A percentile compares a stretch with the other conserved stretches of the same genome.
Evolutionary conservation across 23 tunicate genomes (phyloP).

Genomic region (Halocynthia aurantium): DNA sequence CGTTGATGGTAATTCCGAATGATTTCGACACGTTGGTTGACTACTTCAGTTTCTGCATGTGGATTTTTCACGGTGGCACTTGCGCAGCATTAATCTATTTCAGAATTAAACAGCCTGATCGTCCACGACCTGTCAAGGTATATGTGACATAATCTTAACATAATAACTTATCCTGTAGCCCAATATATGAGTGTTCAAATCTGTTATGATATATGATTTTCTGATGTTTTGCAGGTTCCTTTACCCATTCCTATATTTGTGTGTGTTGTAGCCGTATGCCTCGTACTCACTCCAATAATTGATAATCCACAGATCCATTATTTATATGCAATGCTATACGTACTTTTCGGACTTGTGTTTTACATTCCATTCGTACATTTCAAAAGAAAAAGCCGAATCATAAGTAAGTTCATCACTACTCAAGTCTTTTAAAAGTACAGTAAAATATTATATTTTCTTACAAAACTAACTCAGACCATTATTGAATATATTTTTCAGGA

Average conservation of each 20-base stretch:
- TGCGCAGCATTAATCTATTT: conserved; percentile 70
- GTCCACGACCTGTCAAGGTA: conserved; percentile 78
- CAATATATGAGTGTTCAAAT: neutral
- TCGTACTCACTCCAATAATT: conserved; percentile 77
- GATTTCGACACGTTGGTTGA: conserved; percentile 86
- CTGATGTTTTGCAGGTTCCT: conserved; percentile 47
- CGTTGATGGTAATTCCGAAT: conserved; percentile 88
- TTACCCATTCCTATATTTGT: conserved; percentile 73
- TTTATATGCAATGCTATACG: conserved; percentile 34
- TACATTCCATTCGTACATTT: conserved; percentile 81
- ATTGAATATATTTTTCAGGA: conserved; percentile 32
- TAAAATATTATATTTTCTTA: too few species aligned
- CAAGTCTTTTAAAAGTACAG: neutral
- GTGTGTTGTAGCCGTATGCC: conserved; percentile 39
- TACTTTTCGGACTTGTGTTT: conserved; percentile 67
- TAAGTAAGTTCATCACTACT: conserved; percentile 45
- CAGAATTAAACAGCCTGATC: conserved; percentile 54
- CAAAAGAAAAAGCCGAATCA: conserved; percentile 34
- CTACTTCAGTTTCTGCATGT: conserved; percentile 88
- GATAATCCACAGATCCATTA: conserved; percentile 81
- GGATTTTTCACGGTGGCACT: conserved; percentile 66
- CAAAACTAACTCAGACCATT: too few species aligned
- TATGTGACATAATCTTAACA: neutral
- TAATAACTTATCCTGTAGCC: neutral
- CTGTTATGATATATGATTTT: neutral